Evolutionary conservation across 2,113 vertebrate species (phyloP).

Genomic region (Pyrgilauda ruficollis): DNA sequence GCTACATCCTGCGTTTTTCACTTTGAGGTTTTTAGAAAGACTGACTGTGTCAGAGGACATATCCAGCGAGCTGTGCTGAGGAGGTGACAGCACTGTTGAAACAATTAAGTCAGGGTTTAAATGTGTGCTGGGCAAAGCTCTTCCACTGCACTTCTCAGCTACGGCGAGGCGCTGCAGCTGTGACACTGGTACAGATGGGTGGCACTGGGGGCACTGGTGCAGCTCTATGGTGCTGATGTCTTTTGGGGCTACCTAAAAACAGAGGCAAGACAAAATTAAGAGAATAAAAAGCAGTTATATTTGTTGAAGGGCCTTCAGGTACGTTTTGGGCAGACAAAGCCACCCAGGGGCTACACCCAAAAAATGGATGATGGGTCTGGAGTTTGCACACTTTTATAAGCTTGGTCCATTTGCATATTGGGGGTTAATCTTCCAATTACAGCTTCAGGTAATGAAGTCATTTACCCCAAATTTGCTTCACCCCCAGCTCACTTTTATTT

Average conservation of each 20-base stretch:
- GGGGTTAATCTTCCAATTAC: not conserved
- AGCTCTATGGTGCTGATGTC: not conserved
- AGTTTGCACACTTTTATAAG: not conserved
- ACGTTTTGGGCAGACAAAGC: accelerated
- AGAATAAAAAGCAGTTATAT: not conserved
- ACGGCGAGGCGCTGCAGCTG: accelerated
- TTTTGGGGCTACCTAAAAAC: not conserved
- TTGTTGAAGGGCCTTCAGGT: not conserved
- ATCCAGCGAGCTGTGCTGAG: not conserved
- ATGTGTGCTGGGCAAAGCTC: not conserved
- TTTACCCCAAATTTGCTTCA: not conserved
- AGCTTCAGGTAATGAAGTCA: not conserved
- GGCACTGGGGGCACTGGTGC: not conserved
- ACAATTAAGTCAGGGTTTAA: not conserved
- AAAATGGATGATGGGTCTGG: accelerated
- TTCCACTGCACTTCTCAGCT: not conserved
- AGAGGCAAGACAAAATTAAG: not conserved
- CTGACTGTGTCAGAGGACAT: constrained; percentile 34
- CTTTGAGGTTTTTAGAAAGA: constrained; percentile 32
- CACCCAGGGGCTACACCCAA: not conserved
- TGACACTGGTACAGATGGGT: accelerated
- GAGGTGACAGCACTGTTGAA: not conserved
- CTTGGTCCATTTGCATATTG: not conserved
- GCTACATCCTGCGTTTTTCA: constrained; percentile 31
- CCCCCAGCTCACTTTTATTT: not conserved